Evolutionary conservation across 2,888 invertebrate species (phyloP), one percentile per base, ranked within the genome.

Genomic region (Coenonympha glycerion): DNA sequence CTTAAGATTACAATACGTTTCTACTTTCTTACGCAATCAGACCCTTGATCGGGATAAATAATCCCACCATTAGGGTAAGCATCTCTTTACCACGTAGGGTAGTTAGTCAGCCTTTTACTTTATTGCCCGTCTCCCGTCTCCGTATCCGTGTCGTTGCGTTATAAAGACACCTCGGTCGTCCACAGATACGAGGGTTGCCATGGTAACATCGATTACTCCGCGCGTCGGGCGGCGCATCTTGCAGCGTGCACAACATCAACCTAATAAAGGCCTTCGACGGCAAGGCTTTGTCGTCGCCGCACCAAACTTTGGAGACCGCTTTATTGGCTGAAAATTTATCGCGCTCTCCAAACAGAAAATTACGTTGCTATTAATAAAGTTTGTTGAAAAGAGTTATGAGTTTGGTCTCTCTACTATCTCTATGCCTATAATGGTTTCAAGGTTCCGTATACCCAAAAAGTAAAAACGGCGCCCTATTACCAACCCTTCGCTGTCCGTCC

Each of bases 151-250:
- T n/a, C 37, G 52, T 50, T 21, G 15, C n/a, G 37, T 11, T 52
- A 40, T 61, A 62, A 61, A 58, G 40, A 57, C 51, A 55, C 55
- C 59, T 61, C n/a, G n/a, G n/a, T n/a, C n/a, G n/a, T n/a, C 52
- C 56, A 58, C 52, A 61, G 66, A 62, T 61, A 61, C 67, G 61
- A 61, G 57, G 72, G 84, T 84, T 69, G 66, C 73, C 74, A 80
- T 79, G 73, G 76, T 60, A 64, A 84, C 79, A 83, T 83, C 83
- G 84, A 83, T 83, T 82, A 73, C 63, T 65, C 66, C 19, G 54
- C 61, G 69, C 62, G n/a, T n/a, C n/a, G n/a, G n/a, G n/a, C 68
- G 59, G 73, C 77, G 81, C 83, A 82, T 83, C 80, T 77, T 79
- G 80, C 82, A 80, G 61, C 62, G 69, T 75, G 75, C 78, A 77